These are phyloP conservation scores for Trissolcus japonicus DNA, from an alignment of 2,888 invertebrate genomes.

Conservation along the genomic window DNA sequence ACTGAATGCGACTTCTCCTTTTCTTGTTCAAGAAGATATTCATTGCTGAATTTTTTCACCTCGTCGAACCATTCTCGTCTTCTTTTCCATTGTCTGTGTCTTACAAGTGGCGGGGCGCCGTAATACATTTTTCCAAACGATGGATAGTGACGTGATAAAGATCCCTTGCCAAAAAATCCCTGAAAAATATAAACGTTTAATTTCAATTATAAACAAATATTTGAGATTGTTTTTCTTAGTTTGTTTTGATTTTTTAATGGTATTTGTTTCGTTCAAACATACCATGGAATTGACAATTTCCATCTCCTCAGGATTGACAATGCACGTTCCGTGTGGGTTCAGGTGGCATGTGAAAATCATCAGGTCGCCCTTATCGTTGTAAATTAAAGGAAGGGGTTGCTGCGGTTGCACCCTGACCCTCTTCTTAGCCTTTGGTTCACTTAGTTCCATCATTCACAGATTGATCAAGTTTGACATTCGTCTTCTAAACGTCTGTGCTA, in stretches of 20 bases:
- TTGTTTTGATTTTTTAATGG: not conserved
- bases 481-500: not conserved
- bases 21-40: constrained; percentile 53
- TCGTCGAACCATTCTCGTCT: constrained; percentile 79
- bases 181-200: constrained; percentile 44
- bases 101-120: constrained; percentile 77
- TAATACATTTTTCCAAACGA: constrained; percentile 74
- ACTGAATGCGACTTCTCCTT: constrained; percentile 26
- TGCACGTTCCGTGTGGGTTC: constrained; percentile 83
- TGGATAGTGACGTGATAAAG: constrained; percentile 80
- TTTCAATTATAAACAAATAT: too few relatives aligned
- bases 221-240: not conserved
- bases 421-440: constrained; percentile 77
- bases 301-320: constrained; percentile 80
- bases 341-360: constrained; percentile 80
- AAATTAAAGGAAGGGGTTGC: constrained; percentile 74
- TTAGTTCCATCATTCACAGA: constrained; percentile 75
- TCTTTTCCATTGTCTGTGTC: constrained; percentile 80
- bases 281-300: constrained; percentile 81
- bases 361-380: constrained; percentile 77
- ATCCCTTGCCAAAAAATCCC: constrained; percentile 88
- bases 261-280: constrained; percentile 19
- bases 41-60: constrained; percentile 64
- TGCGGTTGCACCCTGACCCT: constrained; percentile 73
- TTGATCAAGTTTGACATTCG: not conserved